phyloP scores from a whole-genome alignment of 2,113 vertebrate species.

The Trematomus loennbergii region DNA sequence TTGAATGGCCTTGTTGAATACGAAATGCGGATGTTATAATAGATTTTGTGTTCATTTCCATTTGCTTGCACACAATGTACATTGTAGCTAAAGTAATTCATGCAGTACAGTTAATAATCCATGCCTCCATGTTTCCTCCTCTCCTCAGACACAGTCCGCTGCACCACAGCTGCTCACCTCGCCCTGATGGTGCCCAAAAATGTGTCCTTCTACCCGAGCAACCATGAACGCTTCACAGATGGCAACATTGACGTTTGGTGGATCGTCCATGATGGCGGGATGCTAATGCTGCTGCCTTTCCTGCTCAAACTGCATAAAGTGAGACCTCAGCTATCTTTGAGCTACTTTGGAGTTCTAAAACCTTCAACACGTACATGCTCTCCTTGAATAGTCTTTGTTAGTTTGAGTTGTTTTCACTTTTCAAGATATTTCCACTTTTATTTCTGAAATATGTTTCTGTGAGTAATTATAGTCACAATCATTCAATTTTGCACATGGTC shows the following conservation, averaged over 20 bases:
- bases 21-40: background rate
- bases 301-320: conserved; percentile 98
- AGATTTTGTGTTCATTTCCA: background rate
- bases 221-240: conserved; percentile 96
- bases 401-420: too few species aligned
- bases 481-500: too few species aligned
- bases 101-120: conserved; percentile 3
- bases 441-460: too few species aligned
- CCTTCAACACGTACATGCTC: too few species aligned
- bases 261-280: conserved; percentile 98
- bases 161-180: conserved; percentile 96
- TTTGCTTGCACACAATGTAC: background rate
- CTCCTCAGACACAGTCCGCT: conserved; percentile 92
- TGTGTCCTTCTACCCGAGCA: conserved; percentile 97
- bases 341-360: too few species aligned
- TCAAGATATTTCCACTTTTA: too few species aligned
- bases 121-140: conserved; percentile 16
- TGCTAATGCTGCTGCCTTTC: conserved; percentile 98
- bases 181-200: conserved; percentile 98
- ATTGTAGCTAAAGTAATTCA: background rate
- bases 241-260: conserved; percentile 99
- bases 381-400: too few species aligned
- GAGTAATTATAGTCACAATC: too few species aligned
- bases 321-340: conserved; percentile 23
- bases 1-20: too few species aligned